Evolutionary conservation across 2,888 invertebrate species (phyloP), one percentile per base, ranked within the genome.

Genomic region (Nemotelus pantherinus): DNA sequence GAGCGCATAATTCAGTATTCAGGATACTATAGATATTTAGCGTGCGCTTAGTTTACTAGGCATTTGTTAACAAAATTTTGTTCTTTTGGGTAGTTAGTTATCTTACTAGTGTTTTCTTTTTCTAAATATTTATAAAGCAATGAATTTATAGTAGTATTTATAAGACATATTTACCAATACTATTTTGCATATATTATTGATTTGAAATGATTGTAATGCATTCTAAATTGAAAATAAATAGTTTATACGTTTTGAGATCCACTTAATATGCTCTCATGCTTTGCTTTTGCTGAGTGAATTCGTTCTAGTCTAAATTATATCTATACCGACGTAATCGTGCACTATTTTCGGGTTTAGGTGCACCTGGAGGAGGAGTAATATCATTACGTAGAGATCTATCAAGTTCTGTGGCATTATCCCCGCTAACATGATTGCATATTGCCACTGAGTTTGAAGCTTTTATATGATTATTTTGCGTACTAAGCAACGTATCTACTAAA

Each of bases 291-390:
- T 25, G 25, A 25, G 25, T 25, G 25, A 25, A 25, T 25, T 25
- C 25, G 25, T 48, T 53, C 45, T 65, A 77, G 25, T 77, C 68
- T 77, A 77, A 55, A 58, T 68, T 68, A 77, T 77, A 67, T 47
- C 77, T 85, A 81, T 87, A 87, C 55, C 87, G 85, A 76, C 87
- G 84, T 80, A 87, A 82, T 65, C 87, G 85, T 75, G 87, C 87
- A 80, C 84, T 87, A 81, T 87, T 87, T 82, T 87, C 87, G 67
- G 85, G 82, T 83, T 86, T 85, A 2, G 87, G 87, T 74, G 84
- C 85, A 77, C 87, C 87, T 10, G 87, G 86, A 3, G 87, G 87
- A 45, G 87, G 87, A 55, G 85, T 86, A 74, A 86, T 86, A 79
- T 85, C 84, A 82, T 82, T 85, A 63, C 82, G 83, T 77, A 82